Evolutionary conservation across 1,140 invertebrate species (phyloP).

Genomic region (Pogonognathellus flavescens): DNA sequence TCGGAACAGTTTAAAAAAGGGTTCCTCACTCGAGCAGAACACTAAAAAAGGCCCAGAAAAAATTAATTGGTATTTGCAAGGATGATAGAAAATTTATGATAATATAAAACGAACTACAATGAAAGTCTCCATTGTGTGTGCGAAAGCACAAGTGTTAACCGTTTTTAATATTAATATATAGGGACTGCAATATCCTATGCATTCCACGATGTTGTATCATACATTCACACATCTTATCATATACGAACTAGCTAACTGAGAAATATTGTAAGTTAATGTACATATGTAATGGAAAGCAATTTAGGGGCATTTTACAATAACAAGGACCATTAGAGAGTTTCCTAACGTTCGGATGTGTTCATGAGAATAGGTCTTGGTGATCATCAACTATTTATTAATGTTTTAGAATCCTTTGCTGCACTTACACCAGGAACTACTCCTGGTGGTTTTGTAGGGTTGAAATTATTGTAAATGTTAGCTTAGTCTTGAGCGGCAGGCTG

Average conservation of each 20-base stretch:
- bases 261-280: neutral
- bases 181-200: too few relatives aligned
- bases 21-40: neutral
- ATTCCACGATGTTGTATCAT: too few relatives aligned
- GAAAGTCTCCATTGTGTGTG: slow-evolving; percentile 12
- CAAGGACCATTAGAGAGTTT: slow-evolving; percentile 18
- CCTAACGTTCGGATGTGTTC: slow-evolving; percentile 12
- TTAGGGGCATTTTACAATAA: slow-evolving; percentile 45
- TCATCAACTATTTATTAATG: slow-evolving; percentile 42
- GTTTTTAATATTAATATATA: too few relatives aligned
- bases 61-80: slow-evolving; percentile 25
- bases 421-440: neutral
- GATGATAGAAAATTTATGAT: slow-evolving; percentile 49
- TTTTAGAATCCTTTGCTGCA: slow-evolving; percentile 12
- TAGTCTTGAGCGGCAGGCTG: neutral
- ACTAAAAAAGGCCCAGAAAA: slow-evolving; percentile 5
- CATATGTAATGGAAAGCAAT: slow-evolving; percentile 20
- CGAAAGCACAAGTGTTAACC: neutral
- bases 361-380: neutral
- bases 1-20: slow-evolving; percentile 1
- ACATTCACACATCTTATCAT: neutral
- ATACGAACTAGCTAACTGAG: neutral
- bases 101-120: slow-evolving; percentile 8
- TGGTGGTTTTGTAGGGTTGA: neutral
- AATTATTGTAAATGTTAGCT: slow-evolving; percentile 4